Percentiles rank a stretch among this genome's conserved stretches.
Evolutionary conservation across 2,113 vertebrate genomes (phyloP).

Genomic region (Pseudorhombus dupliciocellatus): DNA sequence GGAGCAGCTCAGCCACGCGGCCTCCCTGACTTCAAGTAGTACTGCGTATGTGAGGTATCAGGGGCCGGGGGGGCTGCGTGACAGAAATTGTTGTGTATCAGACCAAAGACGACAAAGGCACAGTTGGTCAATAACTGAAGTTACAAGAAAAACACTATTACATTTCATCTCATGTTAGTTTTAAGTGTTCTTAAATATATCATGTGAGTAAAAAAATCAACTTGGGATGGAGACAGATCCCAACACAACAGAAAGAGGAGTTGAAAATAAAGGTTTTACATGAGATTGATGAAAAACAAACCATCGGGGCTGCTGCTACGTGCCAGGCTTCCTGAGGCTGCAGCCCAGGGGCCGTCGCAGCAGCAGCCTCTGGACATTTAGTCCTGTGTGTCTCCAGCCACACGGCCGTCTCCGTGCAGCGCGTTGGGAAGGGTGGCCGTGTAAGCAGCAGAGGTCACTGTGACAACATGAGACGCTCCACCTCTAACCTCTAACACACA

Average conservation of each 20-base stretch:
- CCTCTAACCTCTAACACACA: neutral
- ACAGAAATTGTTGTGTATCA: neutral
- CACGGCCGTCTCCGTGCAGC: neutral
- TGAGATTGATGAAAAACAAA: neutral
- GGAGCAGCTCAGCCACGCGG: too few species aligned
- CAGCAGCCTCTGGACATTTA: neutral
- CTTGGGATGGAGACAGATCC: neutral
- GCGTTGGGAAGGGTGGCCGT: conserved; percentile 22
- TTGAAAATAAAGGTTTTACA: neutral
- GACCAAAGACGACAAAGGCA: neutral
- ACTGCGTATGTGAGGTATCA: too few species aligned
- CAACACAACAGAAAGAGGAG: conserved; percentile 1
- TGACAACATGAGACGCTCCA: conserved; percentile 64
- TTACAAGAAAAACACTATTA: too few species aligned
- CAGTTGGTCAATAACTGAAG: neutral
- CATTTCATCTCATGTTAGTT: neutral
- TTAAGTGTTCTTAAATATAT: neutral
- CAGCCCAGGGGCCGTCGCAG: neutral
- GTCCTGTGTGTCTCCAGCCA: neutral
- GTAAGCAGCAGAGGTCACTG: conserved; percentile 77
- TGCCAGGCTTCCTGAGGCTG: neutral
- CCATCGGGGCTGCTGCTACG: neutral
- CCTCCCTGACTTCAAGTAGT: too few species aligned
- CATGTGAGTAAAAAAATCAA: too few species aligned
- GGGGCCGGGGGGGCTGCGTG: too few species aligned